These are phyloP conservation scores for Sebastes elongatus DNA, from an alignment of 2,797 vertebrate genomes.

Conservation along the genomic window DNA sequence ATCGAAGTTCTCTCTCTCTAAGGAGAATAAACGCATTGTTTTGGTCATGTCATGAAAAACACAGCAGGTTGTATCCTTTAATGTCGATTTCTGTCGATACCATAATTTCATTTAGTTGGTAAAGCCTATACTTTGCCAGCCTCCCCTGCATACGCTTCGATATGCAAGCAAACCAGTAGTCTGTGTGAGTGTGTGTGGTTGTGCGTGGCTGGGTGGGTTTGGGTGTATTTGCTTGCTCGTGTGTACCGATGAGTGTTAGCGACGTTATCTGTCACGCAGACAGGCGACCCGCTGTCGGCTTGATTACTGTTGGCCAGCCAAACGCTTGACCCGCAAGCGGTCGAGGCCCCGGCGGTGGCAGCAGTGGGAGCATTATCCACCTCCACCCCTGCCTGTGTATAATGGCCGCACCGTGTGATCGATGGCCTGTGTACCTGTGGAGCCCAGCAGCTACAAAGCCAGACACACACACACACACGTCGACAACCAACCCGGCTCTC, in stretches of 20 bases:
- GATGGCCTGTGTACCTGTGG: slow-evolving; percentile 77
- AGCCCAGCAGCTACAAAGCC: slow-evolving; percentile 58
- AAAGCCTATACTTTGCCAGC: background rate
- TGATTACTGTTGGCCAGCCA: slow-evolving; percentile 75
- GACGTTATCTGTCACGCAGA: slow-evolving; percentile 74
- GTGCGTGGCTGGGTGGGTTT: background rate
- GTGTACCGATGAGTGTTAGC: slow-evolving; percentile 50
- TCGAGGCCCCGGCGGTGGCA: slow-evolving; percentile 68
- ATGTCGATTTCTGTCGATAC: background rate
- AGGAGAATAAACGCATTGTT: background rate
- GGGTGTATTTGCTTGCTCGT: slow-evolving; percentile 32
- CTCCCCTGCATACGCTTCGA: background rate
- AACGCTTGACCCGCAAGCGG: slow-evolving; percentile 75
- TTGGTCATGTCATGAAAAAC: background rate
- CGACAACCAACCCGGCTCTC: slow-evolving; percentile 28
- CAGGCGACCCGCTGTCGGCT: slow-evolving; percentile 67
- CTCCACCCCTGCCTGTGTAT: slow-evolving; percentile 75
- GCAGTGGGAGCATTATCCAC: slow-evolving; percentile 75
- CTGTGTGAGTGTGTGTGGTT: background rate
- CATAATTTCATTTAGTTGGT: background rate
- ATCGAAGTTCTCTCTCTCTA: fast-evolving
- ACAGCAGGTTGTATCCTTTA: background rate
- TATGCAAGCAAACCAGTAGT: background rate
- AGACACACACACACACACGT: slow-evolving; percentile 30
- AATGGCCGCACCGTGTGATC: slow-evolving; percentile 74